Percentiles rank a stretch among this genome's conserved stretches.
Evolutionary conservation across 2,113 vertebrate species (phyloP).

Genomic region (Fukomys damarensis): DNA sequence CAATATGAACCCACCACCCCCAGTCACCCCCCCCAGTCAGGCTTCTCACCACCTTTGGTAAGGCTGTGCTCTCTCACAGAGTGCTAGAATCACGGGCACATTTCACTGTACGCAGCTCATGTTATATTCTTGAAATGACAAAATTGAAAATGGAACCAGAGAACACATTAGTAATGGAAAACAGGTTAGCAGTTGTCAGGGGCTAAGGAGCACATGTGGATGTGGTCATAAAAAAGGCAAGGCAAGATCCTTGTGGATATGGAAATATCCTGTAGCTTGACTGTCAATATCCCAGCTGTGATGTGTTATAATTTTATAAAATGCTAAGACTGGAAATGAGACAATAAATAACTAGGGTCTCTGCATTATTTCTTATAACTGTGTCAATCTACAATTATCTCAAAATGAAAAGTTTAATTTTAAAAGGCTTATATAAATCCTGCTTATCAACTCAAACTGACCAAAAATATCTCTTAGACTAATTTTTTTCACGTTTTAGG

Average conservation of each 20-base stretch:
- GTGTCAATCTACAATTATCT: not conserved
- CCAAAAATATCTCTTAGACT: not conserved
- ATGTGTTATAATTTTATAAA: not conserved
- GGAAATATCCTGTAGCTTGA: not conserved
- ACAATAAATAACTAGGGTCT: not conserved
- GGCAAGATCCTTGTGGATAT: not conserved
- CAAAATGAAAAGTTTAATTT: conserved; percentile 22
- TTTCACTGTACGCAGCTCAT: not conserved
- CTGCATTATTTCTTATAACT: conserved; percentile 17
- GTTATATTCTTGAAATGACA: not conserved
- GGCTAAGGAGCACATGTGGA: not conserved
- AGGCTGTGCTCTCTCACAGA: not conserved
- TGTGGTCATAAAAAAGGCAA: not conserved
- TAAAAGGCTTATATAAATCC: conserved; percentile 3
- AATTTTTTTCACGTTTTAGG: not conserved
- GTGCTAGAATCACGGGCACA: not conserved
- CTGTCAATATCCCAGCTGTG: not conserved
- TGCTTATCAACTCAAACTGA: conserved; percentile 37
- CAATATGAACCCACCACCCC: accelerated
- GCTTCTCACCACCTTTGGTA: not conserved
- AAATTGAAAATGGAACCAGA: conserved; percentile 2
- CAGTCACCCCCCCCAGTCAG: not conserved
- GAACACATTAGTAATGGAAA: conserved; percentile 2
- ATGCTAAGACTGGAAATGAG: not conserved
- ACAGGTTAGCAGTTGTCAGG: not conserved